phyloP scores from a whole-genome alignment of 2,888 invertebrate species.

The Clivina fossor region DNA sequence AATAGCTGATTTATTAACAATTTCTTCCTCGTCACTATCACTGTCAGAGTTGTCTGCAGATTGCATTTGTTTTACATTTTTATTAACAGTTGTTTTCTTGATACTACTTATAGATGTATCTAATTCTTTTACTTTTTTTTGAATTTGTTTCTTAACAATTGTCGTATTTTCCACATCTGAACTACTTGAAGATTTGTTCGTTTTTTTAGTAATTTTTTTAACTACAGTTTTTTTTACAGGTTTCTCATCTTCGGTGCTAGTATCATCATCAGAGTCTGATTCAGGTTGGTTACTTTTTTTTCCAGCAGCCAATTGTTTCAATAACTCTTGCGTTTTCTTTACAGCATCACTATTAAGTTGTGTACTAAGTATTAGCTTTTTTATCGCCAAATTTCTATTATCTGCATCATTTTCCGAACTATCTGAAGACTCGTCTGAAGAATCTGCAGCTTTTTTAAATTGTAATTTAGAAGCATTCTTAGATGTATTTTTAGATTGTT shows the following conservation, averaged over 20 bases:
- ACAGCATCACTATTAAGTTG: too few relatives aligned
- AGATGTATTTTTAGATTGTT: constrained; percentile 15
- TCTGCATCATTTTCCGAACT: not conserved
- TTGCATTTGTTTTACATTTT: too few relatives aligned
- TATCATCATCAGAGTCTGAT: too few relatives aligned
- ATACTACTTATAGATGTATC: too few relatives aligned
- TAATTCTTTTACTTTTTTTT: too few relatives aligned
- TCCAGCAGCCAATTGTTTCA: not conserved
- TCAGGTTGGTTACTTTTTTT: not conserved
- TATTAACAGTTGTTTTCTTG: too few relatives aligned
- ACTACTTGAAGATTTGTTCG: too few relatives aligned
- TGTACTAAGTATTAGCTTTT: too few relatives aligned
- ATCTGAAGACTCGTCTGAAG: constrained; percentile 12
- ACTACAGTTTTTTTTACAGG: not conserved
- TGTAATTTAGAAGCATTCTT: not conserved
- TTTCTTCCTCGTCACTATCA: constrained; percentile 2
- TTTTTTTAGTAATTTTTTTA: constrained; percentile 12
- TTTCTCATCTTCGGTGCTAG: not conserved
- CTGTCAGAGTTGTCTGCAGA: not conserved
- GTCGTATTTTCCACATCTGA: constrained; percentile 10
- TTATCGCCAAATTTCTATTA: not conserved
- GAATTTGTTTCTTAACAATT: not conserved
- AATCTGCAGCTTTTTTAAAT: not conserved
- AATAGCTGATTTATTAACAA: too few relatives aligned
- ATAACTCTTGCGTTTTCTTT: too few relatives aligned